Base-by-base conservation (phyloP, 2,797 vertebrate genomes). In the Iguana delicatissima region DNA sequence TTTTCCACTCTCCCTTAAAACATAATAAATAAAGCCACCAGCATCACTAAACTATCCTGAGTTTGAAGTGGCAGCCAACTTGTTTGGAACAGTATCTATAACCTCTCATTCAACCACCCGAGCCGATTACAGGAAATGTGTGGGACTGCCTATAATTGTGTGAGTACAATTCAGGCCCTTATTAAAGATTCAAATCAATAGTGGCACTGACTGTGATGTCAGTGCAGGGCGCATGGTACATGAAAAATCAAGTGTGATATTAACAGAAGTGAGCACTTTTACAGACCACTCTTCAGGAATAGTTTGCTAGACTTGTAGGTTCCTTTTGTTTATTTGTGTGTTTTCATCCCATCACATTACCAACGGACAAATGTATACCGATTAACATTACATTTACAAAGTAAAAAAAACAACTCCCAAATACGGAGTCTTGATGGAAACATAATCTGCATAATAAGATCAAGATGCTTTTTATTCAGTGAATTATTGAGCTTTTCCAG, bases 1-100 rank as follows among this genome's bases (percentile, higher is more conserved):
- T 85, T 91, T 91, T 92, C 96, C 93, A 85, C 55, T 93, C 72
- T 6, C 6, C 83, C 81, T 89, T 94, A 62, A 64, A 95, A 95
- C 95, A 93, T 62, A 93, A 91, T 93, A 94, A 96, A 95, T 84
- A 95, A 95, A 91, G 82, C 86, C 90, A 89, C 87, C 85, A 90
- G 80, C 88, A 81, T 91, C 89, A 91, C 89, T 93, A 94, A 95
- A 91, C 90, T 93, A 94, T 95, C 89, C 1, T 1, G 57, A 94
- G 91, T 84, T 93, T 92, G 92, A 92, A 91, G 79, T 94, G 79
- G 86, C 76, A 90, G 93, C 91, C 94, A 95, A 88, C 84, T 94
- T 80, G 83, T 90, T 93, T 90, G 84, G 86, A 26, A 72, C 85
- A 55, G 74, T 95, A 80, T 95, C 42, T 84, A 92, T 80, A 88